Evolutionary conservation across 2,888 invertebrate species (phyloP), one percentile per base, ranked within the genome.

Genomic region (Drosophila barbarae): DNA sequence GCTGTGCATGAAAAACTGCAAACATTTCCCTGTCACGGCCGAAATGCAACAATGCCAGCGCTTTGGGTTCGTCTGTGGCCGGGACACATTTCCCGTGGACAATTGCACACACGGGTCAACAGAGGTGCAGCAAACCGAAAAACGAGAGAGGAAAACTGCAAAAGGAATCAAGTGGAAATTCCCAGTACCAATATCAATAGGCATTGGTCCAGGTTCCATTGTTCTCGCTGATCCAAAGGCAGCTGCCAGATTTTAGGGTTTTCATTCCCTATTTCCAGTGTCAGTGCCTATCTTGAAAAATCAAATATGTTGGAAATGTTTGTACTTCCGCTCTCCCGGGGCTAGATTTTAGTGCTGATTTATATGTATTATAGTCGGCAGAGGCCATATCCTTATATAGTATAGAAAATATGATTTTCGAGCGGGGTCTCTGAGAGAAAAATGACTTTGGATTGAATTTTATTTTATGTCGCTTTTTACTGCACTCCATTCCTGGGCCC

Each of bases 381-480:
- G 41, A 26, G 59, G 59, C n/a, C 34, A 49, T 36, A 26, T 12
- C 68, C 46, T 47, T 56, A 60, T 72, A 72, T 69, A 65, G 75
- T 69, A 76, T 61, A 72, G 72, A 71, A 72, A 82, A 84, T 73
- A 76, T 84, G 82, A 77, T 78, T 84, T 76, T 71, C 60, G 64
- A 72, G 46, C 46, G 23, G 12, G 28, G 18, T 35, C 36, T 36
- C 42, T 36, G 53, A 42, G 61, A 42, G 61, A 69, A 72, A 82
- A 71, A 81, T 74, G 66, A 30, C 57, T 36, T 74, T 68, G 72
- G 82, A 84, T 84, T 79, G 76, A 72, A 76, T 79, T 79, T 78
- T 71, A 76, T 82, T 77, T 82, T 75, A 84, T 73, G 74, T 71
- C 73, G 73, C 74, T 15, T 66, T 79, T 74, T 68, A 55, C 64